phyloP scores from a whole-genome alignment of 1,140 invertebrate genomes.

The Micrasema longulum region DNA sequence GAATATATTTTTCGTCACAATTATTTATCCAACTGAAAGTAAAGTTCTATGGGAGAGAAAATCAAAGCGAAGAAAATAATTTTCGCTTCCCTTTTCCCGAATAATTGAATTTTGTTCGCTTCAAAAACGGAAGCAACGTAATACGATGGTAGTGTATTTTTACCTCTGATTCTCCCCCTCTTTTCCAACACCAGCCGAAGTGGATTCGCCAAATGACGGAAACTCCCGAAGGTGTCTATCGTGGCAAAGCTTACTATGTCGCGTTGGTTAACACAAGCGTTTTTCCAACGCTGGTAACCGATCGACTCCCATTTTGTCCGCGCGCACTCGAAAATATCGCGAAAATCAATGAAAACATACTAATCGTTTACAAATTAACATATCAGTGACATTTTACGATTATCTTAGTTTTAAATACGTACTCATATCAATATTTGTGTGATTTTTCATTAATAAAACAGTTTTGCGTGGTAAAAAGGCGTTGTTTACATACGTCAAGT shows the following conservation, averaged over 20 bases:
- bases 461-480: not conserved
- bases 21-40: too few species aligned
- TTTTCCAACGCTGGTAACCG: slow-evolving; percentile 30
- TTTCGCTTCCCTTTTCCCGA: slow-evolving; percentile 1
- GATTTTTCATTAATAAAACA: not conserved
- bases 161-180: slow-evolving; percentile 11
- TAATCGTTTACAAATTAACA: slow-evolving; percentile 5
- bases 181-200: slow-evolving; percentile 8
- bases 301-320: slow-evolving; percentile 32
- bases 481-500: slow-evolving; percentile 32
- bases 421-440: not conserved
- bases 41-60: not conserved
- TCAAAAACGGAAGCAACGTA: slow-evolving; percentile 21
- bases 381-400: slow-evolving; percentile 9
- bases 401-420: not conserved
- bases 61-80: slow-evolving; percentile 25
- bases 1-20: too few species aligned
- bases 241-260: slow-evolving; percentile 26
- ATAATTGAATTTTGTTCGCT: slow-evolving; percentile 24
- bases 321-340: slow-evolving; percentile 41
- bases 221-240: slow-evolving; percentile 9
- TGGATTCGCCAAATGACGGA: slow-evolving; percentile 28
- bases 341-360: slow-evolving; percentile 32
- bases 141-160: slow-evolving; percentile 29
- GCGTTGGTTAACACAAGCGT: slow-evolving; percentile 37